phyloP scores from a whole-genome alignment of 1,140 invertebrate species.

The Protaetia brevitarsis region DNA sequence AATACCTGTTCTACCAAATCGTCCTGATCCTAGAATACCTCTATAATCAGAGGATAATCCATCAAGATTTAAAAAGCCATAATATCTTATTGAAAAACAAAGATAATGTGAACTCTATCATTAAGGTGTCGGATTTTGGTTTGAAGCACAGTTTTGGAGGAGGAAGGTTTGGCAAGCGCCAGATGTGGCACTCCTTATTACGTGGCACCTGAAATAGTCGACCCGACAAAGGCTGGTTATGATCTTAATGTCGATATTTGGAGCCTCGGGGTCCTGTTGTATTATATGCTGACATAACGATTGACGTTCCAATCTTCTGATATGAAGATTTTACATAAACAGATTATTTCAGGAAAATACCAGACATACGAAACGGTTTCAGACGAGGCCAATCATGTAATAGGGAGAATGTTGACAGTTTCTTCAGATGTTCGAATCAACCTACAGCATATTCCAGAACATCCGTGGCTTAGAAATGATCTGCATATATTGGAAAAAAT shows the following conservation, averaged over 20 bases:
- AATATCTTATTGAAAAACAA: constrained; percentile 69
- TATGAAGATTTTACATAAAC: background rate
- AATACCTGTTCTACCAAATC: constrained; percentile 84
- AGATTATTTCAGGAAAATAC: no score
- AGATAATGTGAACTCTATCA: constrained; percentile 47
- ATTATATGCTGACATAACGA: constrained; percentile 61
- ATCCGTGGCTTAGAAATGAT: constrained; percentile 77
- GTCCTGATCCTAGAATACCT: constrained; percentile 78
- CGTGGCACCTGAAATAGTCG: constrained; percentile 80
- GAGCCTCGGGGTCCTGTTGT: constrained; percentile 89
- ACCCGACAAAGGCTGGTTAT: constrained; percentile 60
- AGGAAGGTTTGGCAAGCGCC: constrained; percentile 75
- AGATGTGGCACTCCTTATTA: constrained; percentile 86
- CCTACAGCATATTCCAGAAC: constrained; percentile 64
- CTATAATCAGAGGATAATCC: constrained; percentile 77
- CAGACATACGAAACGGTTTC: constrained; percentile 62
- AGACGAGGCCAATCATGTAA: constrained; percentile 62
- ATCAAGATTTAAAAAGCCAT: constrained; percentile 87
- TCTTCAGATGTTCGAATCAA: constrained; percentile 66
- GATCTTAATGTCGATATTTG: constrained; percentile 83
- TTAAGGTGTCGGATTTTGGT: constrained; percentile 71
- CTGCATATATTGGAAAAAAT: no score
- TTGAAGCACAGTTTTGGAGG: constrained; percentile 81
- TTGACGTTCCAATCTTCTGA: constrained; percentile 56
- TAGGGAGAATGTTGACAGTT: constrained; percentile 71